Base-by-base conservation (phyloP, 2,888 invertebrate genomes). In the Caenorhabditis doughertyi region DNA sequence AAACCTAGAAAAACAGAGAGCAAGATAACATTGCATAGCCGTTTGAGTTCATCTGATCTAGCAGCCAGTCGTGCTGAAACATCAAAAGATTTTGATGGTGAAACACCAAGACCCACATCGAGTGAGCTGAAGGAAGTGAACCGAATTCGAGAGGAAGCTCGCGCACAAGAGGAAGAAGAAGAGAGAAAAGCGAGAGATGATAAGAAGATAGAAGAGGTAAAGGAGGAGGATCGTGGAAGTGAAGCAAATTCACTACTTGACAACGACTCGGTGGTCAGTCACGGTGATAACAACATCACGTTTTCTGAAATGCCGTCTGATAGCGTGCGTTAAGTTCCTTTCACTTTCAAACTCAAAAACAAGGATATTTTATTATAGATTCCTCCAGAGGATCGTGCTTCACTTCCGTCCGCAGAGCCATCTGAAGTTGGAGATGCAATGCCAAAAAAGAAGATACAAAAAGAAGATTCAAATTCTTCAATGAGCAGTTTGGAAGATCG, bases 221-320 rank as follows among this genome's bases (percentile, higher is more conserved):
- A 55, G 16, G 65, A 81, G 29, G 67, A 67, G 44, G 64, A 55
- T 65, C 68, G 44, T 16, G 71, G 21, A 18, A 60, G 72, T 53
- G 62, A 72, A 39, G 51, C 29, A 11, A 35, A 23, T 21, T 64
- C 53, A 13, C 35, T 53, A 8, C 42, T 51, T 42, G 67, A 76
- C 42, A 55, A 56, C 56, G 51, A 32, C 25, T 76, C 74, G 18
- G 58, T 47, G 25, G 60, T 29, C 67, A 76, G 67, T 67, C 67
- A 51, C 47, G 49, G 47, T 11, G 71, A 49, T 18, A 60, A 39
- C 58, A 76, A 76, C 47, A 67, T 76, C 51, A 76, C 35, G 13
- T 76, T 76, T 32, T 27, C 35, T 29, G 67, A 76, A 42, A 76
- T 74, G 73, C 80, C 80, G 21, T 73, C 73, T 13, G 80, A 81